Base-by-base conservation (phyloP, 2,113 vertebrate genomes). In the Apaloderma vittatum region DNA sequence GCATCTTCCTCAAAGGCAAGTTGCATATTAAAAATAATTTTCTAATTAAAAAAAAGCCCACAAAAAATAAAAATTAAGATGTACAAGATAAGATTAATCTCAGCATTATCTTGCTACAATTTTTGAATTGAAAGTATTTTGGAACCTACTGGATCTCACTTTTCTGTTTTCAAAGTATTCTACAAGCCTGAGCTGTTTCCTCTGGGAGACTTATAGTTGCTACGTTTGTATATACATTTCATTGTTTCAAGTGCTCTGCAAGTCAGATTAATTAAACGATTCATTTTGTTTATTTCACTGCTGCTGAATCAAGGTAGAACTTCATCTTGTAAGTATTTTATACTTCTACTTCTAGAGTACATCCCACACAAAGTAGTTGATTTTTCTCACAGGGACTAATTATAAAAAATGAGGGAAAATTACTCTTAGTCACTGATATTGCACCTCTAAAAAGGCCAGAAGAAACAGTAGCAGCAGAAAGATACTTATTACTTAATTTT, bases 231-330 rank as follows among this genome's bases (percentile, higher is more conserved):
- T 26, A 76, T 34, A 82, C 75, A 94, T 79, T 85, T 95, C 94
- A 96, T 96, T 97, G 95, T 98, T 97, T 97, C 91, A 90, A 98
- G 93, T 92, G 88, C 81, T 97, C 96, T 89, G 93, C 79, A 90
- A 96, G 93, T 97, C 95, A 97, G 96, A 97, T 97, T 97, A 97
- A 98, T 98, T 97, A 94, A 97, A 96, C 75, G 67, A 88, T 96
- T 97, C 86, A 75, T 96, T 96, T 93, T 97, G 66, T 97, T 98
- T 97, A 79, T 97, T 96, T 96, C 89, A 94, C 91, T 87, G 81
- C 75, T 96, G 88, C 92, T 71, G 58, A 98, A 96, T 97, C 88
- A 96, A 98, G 95, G 88, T 45, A 91, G 71, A 89, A 72, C 85
- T 91, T 78, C 43, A 93, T 92, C 74, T 89, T 74, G 45, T 68